phyloP scores from a whole-genome alignment of 2,888 invertebrate genomes.

The Nemotelus pantherinus region DNA sequence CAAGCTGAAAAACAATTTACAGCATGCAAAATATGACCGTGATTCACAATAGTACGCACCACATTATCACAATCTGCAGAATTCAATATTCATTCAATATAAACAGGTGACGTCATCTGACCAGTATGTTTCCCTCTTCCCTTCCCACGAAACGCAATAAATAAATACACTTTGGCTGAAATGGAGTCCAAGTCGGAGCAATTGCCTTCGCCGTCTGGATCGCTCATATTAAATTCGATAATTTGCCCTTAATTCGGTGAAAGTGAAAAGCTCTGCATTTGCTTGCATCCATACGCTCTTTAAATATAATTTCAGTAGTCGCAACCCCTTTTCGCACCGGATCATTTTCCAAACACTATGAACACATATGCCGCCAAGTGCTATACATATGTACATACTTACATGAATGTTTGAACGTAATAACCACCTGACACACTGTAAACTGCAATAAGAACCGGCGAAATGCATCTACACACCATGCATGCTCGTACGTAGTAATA shows the following conservation, averaged over 20 bases:
- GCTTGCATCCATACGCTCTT: slow-evolving; percentile 29
- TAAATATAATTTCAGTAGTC: slow-evolving; percentile 37
- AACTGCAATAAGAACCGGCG: slow-evolving; percentile 33
- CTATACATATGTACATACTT: slow-evolving; percentile 5
- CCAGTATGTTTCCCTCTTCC: slow-evolving; percentile 4
- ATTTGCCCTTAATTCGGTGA: slow-evolving; percentile 47
- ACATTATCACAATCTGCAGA: neutral
- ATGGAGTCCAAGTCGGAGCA: slow-evolving; percentile 27
- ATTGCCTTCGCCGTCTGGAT: slow-evolving; percentile 7
- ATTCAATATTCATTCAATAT: slow-evolving; percentile 30
- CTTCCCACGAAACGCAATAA: slow-evolving; percentile 1
- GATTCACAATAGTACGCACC: too few species aligned
- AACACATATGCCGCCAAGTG: neutral
- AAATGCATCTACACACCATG: slow-evolving; percentile 27
- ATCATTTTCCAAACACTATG: slow-evolving; percentile 10
- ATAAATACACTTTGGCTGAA: slow-evolving; percentile 13
- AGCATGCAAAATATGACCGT: too few species aligned
- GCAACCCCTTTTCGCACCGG: slow-evolving; percentile 14
- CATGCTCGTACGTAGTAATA: slow-evolving; percentile 11
- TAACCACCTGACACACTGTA: slow-evolving; percentile 39
- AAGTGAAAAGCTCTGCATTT: slow-evolving; percentile 46
- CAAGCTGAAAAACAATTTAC: too few species aligned
- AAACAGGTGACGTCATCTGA: slow-evolving; percentile 36
- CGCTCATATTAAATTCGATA: slow-evolving; percentile 49
- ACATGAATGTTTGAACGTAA: slow-evolving; percentile 25